Evolutionary conservation across 1,140 invertebrate genomes (phyloP), one percentile per base, ranked within the genome.

Genomic region (Meteorus sp.): DNA sequence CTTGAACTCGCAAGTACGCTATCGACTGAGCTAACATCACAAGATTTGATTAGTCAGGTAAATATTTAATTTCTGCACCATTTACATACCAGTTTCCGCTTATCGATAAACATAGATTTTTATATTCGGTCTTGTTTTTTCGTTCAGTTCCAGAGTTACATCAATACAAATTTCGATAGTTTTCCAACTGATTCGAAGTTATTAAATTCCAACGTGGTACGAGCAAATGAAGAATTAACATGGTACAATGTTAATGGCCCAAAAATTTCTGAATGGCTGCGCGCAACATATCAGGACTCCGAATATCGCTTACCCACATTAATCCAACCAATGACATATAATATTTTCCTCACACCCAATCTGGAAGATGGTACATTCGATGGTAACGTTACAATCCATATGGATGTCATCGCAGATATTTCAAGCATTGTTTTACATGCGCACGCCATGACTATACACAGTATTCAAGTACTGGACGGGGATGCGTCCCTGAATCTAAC

Each of bases 301-400:
- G 39, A 58, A n/a, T 72, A 74, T 39, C 71, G 75, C 7, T 52
- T 79, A 7, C 71, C 76, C 0, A 67, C 11, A 9, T 29, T n/a
- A 0, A 54, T 70, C 8, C 20, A 43, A 5, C 78, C 78, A 2
- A 4, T 52, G 2, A 35, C 41, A 0, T 79, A 79, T 35, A 58
- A 74, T 8, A 52, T 80, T 11, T 39, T 22, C 2, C 44, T 80
- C 1, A 54, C 29, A 9, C 71, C 76, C 0, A 25, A 67, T 29
- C 62, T 79, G n/a, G 55, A 64, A n/a, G 41, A 70, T 2, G 27
- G 39, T 4, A 67, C 44, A 0, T 76, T 75, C 13, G 19, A 62
- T 4, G 78, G 78, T 15, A 20, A 50, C 3, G 71, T 77, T 2
- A 25, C 41, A 2, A 76, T 80, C 33, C 4, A 56, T 0, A 61